Percentiles rank a stretch among this genome's conserved stretches.
Conservation (phyloP, 2,113 vertebrate species). For the Albula goreensis region DNA sequence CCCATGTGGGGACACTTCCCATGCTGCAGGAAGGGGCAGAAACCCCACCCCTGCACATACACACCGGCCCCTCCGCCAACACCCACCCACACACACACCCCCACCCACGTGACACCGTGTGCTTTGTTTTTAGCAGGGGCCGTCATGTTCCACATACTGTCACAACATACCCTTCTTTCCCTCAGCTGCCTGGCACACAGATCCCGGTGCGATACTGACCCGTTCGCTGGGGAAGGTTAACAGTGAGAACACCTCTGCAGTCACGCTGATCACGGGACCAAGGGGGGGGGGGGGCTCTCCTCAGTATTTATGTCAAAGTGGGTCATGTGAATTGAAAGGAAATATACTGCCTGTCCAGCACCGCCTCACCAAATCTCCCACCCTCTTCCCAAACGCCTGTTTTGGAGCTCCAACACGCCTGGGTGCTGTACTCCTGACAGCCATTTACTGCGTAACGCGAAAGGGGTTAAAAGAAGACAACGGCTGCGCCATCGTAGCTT, state of each 20-base stretch:
- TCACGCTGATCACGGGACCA: no score
- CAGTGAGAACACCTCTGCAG: not conserved
- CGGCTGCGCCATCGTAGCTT: not conserved
- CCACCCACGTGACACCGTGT: not conserved
- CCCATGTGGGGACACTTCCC: not conserved
- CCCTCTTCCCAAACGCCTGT: not conserved
- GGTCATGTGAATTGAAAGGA: not conserved
- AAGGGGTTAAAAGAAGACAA: not conserved
- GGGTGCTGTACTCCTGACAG: not conserved
- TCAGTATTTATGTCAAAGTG: not conserved
- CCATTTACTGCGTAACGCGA: no score
- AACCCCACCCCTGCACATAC: not conserved
- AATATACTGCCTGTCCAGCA: not conserved
- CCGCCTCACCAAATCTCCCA: not conserved
- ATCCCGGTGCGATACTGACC: not conserved
- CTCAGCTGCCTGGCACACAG: not conserved
- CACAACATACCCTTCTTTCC: not conserved
- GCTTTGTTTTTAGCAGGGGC: not conserved
- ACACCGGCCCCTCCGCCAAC: not conserved
- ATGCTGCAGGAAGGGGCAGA: not conserved
- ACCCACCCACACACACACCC: no score
- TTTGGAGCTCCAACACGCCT: not conserved
- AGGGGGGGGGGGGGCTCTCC: not conserved
- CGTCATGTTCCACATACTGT: not conserved
- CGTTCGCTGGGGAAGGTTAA: not conserved